Base-by-base conservation (phyloP, 2,888 invertebrate species). In the Orchestes rusci region DNA sequence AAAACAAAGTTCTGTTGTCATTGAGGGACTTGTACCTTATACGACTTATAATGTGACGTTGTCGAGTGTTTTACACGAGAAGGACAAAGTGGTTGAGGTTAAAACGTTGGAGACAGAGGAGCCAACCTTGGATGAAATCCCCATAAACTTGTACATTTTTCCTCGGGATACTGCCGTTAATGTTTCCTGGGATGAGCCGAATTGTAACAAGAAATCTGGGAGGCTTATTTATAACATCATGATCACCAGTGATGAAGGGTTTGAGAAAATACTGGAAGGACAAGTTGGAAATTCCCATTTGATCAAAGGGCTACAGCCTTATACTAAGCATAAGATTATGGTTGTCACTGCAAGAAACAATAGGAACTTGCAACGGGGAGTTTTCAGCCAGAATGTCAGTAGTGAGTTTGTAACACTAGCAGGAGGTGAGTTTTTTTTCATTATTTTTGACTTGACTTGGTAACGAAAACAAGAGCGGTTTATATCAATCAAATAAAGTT, bases 41-140 rank as follows among this genome's bases (percentile, higher is more conserved):
- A 67, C 67, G 1, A 30, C 51, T 10, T 67, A 67, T 42, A 61
- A 61, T 38, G 48, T 67, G 10, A 61, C 57, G 2, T 52, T 67
- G 18, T 60, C 58, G 2, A 59, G 61, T 40, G 54, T 64, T 23
- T 44, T 66, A 10, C 62, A 62, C 41, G 59, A 57, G 32, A 53
- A 50, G 12, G 58, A 58, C 13, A 55, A 57, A 39, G 39, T 48
- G 23, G 8, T 38, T 58, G 2, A 41, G 20, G 27, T 61, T 16
- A 55, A 51, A 33, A 67, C 67, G 10, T 16, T 57, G 33, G 60
- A 62, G 44, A 56, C 60, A 64, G 63, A 51, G n/a, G 53, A 55
- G 46, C 60, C 59, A 13, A 56, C 51, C 10, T 19, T 56, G 19
- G 58, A 60, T 37, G 65, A 66, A 56, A 34, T 60, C 5, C 65